These are phyloP conservation scores for Ianthella basta DNA, from an alignment of 37 sponge, comb jelly and placozoan species.

Conservation along the genomic window DNA sequence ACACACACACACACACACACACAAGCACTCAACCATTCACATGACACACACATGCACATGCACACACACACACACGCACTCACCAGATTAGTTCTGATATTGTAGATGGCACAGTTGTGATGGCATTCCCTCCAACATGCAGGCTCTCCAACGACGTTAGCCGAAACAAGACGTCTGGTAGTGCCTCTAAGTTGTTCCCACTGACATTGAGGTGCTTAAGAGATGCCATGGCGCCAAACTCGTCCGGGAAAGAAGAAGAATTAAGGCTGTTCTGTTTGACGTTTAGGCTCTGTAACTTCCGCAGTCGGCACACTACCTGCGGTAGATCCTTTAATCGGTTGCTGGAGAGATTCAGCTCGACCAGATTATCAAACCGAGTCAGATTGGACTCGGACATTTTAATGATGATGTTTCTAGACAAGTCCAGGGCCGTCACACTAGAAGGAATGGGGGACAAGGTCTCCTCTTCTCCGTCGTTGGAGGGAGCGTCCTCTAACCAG, in stretches of 20 bases:
- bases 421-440: neutral
- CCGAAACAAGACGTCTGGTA: conserved; percentile 54
- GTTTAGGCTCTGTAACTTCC: conserved; percentile 12
- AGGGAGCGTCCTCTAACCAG: neutral
- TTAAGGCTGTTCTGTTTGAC: conserved; percentile 51
- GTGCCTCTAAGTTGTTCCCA: conserved; percentile 68
- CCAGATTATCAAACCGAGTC: neutral
- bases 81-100: conserved; percentile 60
- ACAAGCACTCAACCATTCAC: neutral
- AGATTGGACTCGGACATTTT: neutral
- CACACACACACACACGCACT: conserved; percentile 21
- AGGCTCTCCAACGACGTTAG: conserved; percentile 46
- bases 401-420: conserved; percentile 14
- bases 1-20: conserved; percentile 18
- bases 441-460: neutral
- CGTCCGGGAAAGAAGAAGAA: conserved; percentile 45
- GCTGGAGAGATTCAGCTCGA: conserved; percentile 44
- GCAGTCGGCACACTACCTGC: conserved; percentile 29
- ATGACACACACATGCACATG: neutral
- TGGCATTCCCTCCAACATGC: conserved; percentile 60
- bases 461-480: neutral
- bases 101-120: conserved; percentile 42
- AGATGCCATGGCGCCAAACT: conserved; percentile 27
- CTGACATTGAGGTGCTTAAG: conserved; percentile 66
- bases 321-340: conserved; percentile 49